A percentile compares a stretch with the other conserved stretches of the same genome.
Conservation (phyloP, 2,888 invertebrate genomes). For the Stenchaetothrips biformis region DNA sequence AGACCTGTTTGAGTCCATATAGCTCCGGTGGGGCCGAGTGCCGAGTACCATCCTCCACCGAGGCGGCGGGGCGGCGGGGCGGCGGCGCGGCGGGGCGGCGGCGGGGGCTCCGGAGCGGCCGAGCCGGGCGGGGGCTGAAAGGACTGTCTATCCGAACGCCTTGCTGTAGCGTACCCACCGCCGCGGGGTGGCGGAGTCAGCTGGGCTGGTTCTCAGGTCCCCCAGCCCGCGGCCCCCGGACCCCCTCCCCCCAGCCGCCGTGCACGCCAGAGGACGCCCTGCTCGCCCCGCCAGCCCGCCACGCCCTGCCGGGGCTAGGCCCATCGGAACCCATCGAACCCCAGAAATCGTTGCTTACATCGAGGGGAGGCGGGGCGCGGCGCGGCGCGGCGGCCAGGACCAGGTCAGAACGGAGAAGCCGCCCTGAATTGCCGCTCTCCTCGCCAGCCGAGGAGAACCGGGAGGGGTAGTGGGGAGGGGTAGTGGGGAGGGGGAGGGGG, state of each 20-base stretch:
- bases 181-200: too few species aligned
- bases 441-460: too few species aligned
- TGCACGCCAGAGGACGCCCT: background rate
- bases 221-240: background rate
- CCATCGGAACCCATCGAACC: constrained; percentile 22
- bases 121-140: too few species aligned
- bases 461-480: background rate
- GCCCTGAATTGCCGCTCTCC: background rate
- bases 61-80: background rate
- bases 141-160: too few species aligned
- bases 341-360: constrained; percentile 24
- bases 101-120: background rate
- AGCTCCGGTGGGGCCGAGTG: background rate
- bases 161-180: too few species aligned
- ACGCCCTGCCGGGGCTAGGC: background rate
- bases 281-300: background rate
- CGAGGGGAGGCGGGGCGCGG: background rate
- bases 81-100: background rate
- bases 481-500: background rate
- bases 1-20: constrained; percentile 16
- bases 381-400: background rate
- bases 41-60: background rate
- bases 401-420: background rate
- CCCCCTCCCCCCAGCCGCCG: background rate
- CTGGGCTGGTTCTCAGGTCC: background rate